Evolutionary conservation across 92 coral and sea anemone species (phyloP), one percentile per base, ranked within the genome.

Genomic region (Nematostella vectensis): DNA sequence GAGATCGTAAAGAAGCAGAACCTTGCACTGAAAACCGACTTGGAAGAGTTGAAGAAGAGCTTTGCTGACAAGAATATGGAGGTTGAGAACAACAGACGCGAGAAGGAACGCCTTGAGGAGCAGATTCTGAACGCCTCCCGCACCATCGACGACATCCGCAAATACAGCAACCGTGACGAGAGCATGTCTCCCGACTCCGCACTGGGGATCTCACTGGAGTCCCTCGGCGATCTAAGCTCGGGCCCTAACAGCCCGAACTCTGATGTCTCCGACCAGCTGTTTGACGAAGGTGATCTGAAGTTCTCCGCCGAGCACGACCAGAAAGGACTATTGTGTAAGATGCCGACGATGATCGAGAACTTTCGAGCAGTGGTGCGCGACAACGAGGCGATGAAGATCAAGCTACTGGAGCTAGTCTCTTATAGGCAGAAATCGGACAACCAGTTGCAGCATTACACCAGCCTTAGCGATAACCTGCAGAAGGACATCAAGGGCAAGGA

Each of bases 261-360:
- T 0, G 88, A 80, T 12, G 53, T 45, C 4, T 80, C 88, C 0
- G 95, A 85, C 45, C 57, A 53, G 16, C 61, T 74, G 6, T 85
- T 70, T 26, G 74, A 80, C 2, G 74, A 80, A 23, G 40, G 40
- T 15, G 76, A 76, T 21, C 27, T 71, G 22, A 69, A 76, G 29
- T 37, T 47, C 24, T 18, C n/a, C 2, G 68, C 80, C 23, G 86
- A 70, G 24, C 48, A 31, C 2, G 78, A 67, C 2, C 62, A 49
- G 25, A 25, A 50, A 12, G 83, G 78, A 0, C 55, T 85, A 9
- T 74, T 85, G 0, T 71, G 80, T 71, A 85, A 82, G 47, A 85
- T 85, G 88, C 95, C 95, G 22, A 75, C 61, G n/a, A 76, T 85
- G 88, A 67, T 85, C 17, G 88, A 80, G 59, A 85, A 80, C 25